A percentile compares a stretch with the other conserved stretches of the same genome.
phyloP scores from a whole-genome alignment of 92 coral and sea anemone genomes.

The Isaurus tuberculatus region DNA sequence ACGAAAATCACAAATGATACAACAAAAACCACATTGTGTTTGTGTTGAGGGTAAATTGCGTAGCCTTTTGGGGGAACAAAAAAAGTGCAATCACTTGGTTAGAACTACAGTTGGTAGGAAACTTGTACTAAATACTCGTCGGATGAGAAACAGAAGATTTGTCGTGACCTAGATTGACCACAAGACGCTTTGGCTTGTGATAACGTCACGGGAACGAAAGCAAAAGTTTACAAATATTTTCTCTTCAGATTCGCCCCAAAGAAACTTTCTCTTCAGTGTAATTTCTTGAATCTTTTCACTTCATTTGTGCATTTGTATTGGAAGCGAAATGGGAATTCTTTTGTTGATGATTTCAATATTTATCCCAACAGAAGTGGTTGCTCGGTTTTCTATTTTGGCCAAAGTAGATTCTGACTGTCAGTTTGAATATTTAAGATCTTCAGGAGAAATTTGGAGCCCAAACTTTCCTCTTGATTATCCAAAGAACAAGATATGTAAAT shows the following conservation, averaged over 20 bases:
- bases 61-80: not conserved
- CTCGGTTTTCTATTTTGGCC: conserved; percentile 26
- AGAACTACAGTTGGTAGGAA: not conserved
- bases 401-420: conserved; percentile 45
- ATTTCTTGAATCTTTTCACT: not conserved
- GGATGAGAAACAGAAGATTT: not conserved
- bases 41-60: conserved; percentile 12
- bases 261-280: not conserved
- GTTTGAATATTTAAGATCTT: conserved; percentile 31
- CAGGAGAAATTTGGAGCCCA: conserved; percentile 75
- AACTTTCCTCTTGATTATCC: conserved; percentile 71
- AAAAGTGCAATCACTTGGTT: conserved; percentile 29
- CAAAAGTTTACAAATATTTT: not conserved
- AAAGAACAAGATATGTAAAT: conserved; percentile 62
- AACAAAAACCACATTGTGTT: conserved; percentile 25
- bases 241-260: not conserved
- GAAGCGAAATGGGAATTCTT: conserved; percentile 1
- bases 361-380: conserved; percentile 7
- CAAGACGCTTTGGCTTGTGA: not conserved
- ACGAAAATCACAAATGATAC: conserved; percentile 6
- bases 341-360: not conserved
- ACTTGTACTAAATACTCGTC: not conserved
- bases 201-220: conserved; percentile 12
- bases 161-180: not conserved
- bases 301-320: not conserved